These are phyloP conservation scores for Telmatochromis bifrenatus DNA, from an alignment of 2,113 vertebrate species.

Conservation along the genomic window DNA sequence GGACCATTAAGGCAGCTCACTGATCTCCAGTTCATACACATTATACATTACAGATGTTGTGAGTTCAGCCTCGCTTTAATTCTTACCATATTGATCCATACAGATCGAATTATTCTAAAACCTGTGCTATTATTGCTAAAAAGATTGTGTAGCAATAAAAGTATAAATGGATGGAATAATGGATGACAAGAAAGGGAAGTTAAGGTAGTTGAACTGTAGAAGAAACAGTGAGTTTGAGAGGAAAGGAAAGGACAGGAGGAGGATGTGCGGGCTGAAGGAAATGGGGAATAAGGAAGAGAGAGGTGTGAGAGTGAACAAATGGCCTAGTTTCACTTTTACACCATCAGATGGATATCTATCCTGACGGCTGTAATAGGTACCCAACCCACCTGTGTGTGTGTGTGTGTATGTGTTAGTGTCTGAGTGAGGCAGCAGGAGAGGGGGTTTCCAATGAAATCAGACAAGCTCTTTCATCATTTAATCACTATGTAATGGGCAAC, in stretches of 20 bases:
- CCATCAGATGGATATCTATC: slow-evolving; percentile 46
- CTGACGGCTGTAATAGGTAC: slow-evolving; percentile 44
- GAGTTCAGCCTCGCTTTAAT: not conserved
- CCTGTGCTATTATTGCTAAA: not conserved
- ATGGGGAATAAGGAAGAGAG: not conserved
- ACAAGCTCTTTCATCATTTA: slow-evolving; percentile 67
- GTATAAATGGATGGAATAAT: not conserved
- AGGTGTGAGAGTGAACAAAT: slow-evolving; percentile 34
- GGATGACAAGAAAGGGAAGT: not conserved
- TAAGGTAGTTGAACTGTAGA: not conserved
- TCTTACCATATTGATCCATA: not conserved
- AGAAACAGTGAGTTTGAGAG: not conserved
- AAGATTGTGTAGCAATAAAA: not conserved
- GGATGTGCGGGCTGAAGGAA: not conserved
- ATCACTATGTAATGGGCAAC: slow-evolving; percentile 55
- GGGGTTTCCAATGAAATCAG: slow-evolving; percentile 34
- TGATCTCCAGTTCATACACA: not conserved
- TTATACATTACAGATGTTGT: not conserved
- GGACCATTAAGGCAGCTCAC: not conserved
- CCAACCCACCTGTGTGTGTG: not conserved
- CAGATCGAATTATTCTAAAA: not conserved
- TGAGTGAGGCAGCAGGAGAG: not conserved
- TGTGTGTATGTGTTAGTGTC: not conserved
- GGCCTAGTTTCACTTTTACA: slow-evolving; percentile 45
- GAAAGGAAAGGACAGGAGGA: not conserved